phyloP scores from a whole-genome alignment of 2,113 vertebrate species.

The Spermophilus dauricus region DNA sequence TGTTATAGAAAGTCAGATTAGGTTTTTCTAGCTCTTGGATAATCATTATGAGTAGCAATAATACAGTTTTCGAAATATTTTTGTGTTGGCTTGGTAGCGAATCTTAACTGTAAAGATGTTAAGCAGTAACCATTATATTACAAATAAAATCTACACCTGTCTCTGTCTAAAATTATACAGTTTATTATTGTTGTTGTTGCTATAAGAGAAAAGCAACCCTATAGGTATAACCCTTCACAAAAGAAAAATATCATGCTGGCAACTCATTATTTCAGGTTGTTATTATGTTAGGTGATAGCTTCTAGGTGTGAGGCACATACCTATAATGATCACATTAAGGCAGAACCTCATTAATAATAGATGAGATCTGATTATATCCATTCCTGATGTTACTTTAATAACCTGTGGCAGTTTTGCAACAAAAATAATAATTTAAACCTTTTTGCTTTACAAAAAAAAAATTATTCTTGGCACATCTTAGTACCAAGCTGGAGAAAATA shows the following conservation, averaged over 20 bases:
- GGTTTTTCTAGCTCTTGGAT: slow-evolving; percentile 30
- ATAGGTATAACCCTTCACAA: slow-evolving; percentile 57
- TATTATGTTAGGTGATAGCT: slow-evolving; percentile 68
- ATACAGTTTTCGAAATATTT: slow-evolving; percentile 61
- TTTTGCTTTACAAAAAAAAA: slow-evolving; percentile 38
- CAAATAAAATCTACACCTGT: slow-evolving; percentile 66
- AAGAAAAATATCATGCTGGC: slow-evolving; percentile 71
- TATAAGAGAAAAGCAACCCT: slow-evolving; percentile 62
- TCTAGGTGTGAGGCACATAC: slow-evolving; percentile 64
- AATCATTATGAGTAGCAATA: slow-evolving; percentile 44
- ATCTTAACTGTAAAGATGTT: slow-evolving; percentile 46
- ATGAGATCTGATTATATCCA: slow-evolving; percentile 75
- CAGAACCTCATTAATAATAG: slow-evolving; percentile 82
- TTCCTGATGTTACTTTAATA: slow-evolving; percentile 77
- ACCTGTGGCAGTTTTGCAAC: slow-evolving; percentile 73
- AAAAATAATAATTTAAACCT: slow-evolving; percentile 72
- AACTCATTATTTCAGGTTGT: slow-evolving; percentile 74
- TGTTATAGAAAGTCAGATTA: slow-evolving; percentile 32
- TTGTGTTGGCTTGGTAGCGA: slow-evolving; percentile 34
- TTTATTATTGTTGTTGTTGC: slow-evolving; percentile 73
- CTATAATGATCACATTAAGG: slow-evolving; percentile 78
- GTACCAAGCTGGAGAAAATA: neutral
- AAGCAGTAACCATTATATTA: slow-evolving; percentile 70
- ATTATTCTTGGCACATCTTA: slow-evolving; percentile 56
- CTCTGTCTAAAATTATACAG: slow-evolving; percentile 70